Base-by-base conservation (phyloP, 92 coral and sea anemone species). In the Porites cylindrica region DNA sequence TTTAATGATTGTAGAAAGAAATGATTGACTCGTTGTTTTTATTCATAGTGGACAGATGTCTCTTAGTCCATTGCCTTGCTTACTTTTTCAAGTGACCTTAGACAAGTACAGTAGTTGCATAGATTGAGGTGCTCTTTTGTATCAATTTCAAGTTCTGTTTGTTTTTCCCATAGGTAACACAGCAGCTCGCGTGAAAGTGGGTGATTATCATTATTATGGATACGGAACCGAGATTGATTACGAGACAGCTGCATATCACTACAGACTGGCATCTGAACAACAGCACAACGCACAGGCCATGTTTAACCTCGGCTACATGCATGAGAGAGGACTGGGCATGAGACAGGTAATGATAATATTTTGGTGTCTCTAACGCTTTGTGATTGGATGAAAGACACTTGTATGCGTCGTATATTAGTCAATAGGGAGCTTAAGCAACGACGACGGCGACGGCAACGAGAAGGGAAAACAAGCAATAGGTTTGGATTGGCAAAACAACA, bases 301-400 rank as follows among this genome's bases (percentile, higher is more conserved):
- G 97, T 97, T 97, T 85, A 97, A 97, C 94, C 91, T 97, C 87
- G 99, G 97, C 70, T 97, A 95, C 91, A 97, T 97, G 99, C 97
- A 97, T 66, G 99, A 97, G 95, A 93, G 98, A 77, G 99, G 99
- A 75, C 93, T 97, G 81, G 99, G 99, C 72, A 97, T 95, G 99
- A 93, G 93, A 92, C 98, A 95, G 93, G 98, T 95, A n/a, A 10
- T 8, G 4, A 56, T 12, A 56, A 56, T 51, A n/a, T 13, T n/a
- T 47, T 47, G 1, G 26, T 20, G 1, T 56, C 16, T 0, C 12
- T 56, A 56, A 8, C 61, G 61, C 61, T 56, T 56, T 11, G 61
- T 10, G 12, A 56, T 56, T 56, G 61, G 4, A 0, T 56, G 16
- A 56, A 56, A 56, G 61, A 56, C 11, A 10, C 61, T 8, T 14